Evolutionary conservation across 2,888 invertebrate species (phyloP).

Genomic region (Drosophila paucipuncta): DNA sequence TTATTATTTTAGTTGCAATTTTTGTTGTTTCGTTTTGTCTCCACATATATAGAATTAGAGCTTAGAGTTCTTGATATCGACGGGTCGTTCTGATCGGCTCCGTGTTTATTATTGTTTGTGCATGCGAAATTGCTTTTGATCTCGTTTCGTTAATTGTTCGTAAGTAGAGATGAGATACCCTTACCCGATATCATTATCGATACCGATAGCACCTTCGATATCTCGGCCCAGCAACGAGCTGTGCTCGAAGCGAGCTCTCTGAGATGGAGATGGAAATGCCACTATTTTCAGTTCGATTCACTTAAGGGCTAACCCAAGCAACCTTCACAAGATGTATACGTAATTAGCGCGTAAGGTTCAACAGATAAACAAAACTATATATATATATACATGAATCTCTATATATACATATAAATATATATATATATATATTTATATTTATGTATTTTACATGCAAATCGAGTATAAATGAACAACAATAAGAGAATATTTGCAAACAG

Average conservation of each 20-base stretch:
- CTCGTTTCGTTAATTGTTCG: conserved; percentile 75
- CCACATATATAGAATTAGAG: conserved; percentile 34
- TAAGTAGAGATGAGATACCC: conserved; percentile 44
- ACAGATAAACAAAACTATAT: conserved; percentile 50
- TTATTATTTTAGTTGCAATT: conserved; percentile 71
- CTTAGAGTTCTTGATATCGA: conserved; percentile 44
- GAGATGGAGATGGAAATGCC: conserved; percentile 27
- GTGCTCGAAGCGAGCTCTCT: conserved; percentile 52
- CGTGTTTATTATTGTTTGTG: conserved; percentile 27
- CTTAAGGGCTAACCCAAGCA: conserved; percentile 57
- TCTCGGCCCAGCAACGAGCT: conserved; percentile 59
- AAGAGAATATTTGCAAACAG: conserved; percentile 59
- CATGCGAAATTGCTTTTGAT: conserved; percentile 69
- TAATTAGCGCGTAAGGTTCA: conserved; percentile 82
- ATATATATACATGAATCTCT: conserved; percentile 39
- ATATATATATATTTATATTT: conserved; percentile 68
- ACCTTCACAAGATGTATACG: conserved; percentile 85
- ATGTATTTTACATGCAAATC: conserved; percentile 62
- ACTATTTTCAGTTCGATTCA: conserved; percentile 59
- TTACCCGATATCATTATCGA: conserved; percentile 35
- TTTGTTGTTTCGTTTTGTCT: conserved; percentile 40
- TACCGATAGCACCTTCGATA: conserved; percentile 25
- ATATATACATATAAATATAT: conserved; percentile 41
- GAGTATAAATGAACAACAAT: conserved; percentile 69
- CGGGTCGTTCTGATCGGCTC: not conserved